Conservation (phyloP, 2,888 invertebrate genomes). For the Tenthredo amoena region DNA sequence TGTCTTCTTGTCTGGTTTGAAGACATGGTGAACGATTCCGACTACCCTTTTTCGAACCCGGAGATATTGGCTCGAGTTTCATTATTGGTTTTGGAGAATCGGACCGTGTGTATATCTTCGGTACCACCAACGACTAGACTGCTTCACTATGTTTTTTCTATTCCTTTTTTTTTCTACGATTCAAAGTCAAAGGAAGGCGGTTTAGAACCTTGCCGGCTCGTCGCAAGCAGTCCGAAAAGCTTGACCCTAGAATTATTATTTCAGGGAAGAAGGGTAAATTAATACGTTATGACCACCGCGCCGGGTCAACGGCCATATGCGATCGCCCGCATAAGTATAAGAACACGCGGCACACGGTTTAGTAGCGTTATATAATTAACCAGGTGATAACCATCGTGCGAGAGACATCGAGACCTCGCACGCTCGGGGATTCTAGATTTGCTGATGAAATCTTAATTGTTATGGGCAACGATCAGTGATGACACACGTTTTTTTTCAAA, state of each 20-base stretch:
- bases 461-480: neutral
- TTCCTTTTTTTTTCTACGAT: constrained; percentile 2
- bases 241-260: constrained; percentile 49
- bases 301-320: constrained; percentile 43
- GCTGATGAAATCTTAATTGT: constrained; percentile 41
- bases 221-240: constrained; percentile 8
- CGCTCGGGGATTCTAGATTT: constrained; percentile 12
- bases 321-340: constrained; percentile 42
- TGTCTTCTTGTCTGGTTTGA: constrained; percentile 24
- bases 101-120: constrained; percentile 16
- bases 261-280: constrained; percentile 41
- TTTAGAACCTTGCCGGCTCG: neutral
- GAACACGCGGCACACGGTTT: constrained; percentile 30
- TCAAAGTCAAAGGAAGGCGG: constrained; percentile 4
- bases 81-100: constrained; percentile 41
- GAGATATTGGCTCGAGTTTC: constrained; percentile 39
- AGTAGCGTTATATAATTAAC: constrained; percentile 49
- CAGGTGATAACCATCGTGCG: constrained; percentile 47
- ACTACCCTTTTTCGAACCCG: constrained; percentile 1
- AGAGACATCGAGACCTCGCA: neutral
- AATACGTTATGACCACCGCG: constrained; percentile 35
- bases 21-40: neutral
- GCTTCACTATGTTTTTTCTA: neutral
- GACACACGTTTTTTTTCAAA: neutral
- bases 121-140: constrained; percentile 26